Evolutionary conservation across 2,113 vertebrate genomes (phyloP).

Genomic region (Notarius lentiginosus): DNA sequence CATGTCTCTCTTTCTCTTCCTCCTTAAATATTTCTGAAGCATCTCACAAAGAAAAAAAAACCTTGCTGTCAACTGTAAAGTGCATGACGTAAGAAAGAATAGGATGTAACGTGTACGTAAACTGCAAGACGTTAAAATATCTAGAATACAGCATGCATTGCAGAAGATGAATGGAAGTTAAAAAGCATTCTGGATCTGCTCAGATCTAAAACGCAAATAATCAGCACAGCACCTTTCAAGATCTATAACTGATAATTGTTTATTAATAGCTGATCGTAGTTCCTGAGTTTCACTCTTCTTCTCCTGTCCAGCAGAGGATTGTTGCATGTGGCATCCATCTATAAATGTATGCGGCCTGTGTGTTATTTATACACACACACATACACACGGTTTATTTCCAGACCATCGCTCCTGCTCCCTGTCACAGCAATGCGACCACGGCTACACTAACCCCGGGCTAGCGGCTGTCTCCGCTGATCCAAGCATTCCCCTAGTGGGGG

Average conservation of each 20-base stretch:
- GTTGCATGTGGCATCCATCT: conserved; percentile 77
- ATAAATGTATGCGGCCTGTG: conserved; percentile 81
- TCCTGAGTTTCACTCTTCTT: conserved; percentile 56
- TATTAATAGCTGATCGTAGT: background rate
- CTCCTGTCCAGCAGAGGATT: conserved; percentile 45
- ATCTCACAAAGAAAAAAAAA: conserved; percentile 73
- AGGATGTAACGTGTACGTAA: background rate
- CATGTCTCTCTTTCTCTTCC: conserved; percentile 69
- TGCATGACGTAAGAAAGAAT: background rate
- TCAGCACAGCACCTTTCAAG: conserved; percentile 80
- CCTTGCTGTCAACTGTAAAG: conserved; percentile 79
- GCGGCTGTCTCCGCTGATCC: conserved; percentile 89
- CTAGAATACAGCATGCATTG: background rate
- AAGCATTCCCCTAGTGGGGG: conserved; percentile 74
- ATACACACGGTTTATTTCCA: conserved; percentile 90
- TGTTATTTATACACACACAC: conserved; percentile 70
- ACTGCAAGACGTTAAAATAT: background rate
- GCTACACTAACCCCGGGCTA: conserved; percentile 86
- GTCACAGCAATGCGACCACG: conserved; percentile 81
- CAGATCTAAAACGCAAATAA: conserved; percentile 48
- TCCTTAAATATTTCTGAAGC: conserved; percentile 77
- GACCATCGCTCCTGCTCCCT: conserved; percentile 89
- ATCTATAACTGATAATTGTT: background rate
- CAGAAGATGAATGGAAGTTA: background rate
- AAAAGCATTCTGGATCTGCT: background rate